Base-by-base conservation (phyloP, 2,113 vertebrate species). In the Indri indri region DNA sequence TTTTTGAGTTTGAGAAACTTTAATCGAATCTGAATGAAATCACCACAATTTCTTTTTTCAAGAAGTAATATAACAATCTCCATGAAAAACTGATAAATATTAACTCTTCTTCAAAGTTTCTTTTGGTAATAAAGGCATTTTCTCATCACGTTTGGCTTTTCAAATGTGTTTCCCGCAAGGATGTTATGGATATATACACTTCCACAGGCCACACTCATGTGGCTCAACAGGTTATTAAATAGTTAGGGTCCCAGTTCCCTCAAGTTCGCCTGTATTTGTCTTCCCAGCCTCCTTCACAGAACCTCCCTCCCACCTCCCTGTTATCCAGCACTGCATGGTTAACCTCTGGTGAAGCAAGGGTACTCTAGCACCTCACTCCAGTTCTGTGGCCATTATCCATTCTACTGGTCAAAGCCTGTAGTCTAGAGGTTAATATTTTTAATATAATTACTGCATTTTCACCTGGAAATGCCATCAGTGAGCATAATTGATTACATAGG, bases 21-120 rank as follows among this genome's bases (percentile, higher is more conserved):
- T 18, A 82, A 87, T 23, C 3, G 76, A 95, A 59, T 94, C 13
- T 59, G 54, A 91, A 84, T 59, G 23, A 50, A 94, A 89, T 90
- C 27, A 40, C 3, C 25, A 32, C 12, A 63, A 37, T 74, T 65
- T 83, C 16, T 65, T 71, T 85, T 91, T 37, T 61, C 45, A 50
- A 52, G 4, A 95, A 82, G 5, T 16, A 91, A 25, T 71, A 37
- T 32, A 50, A 66, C 22, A 84, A 40, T 14, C 20, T 86, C 13
- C n/a, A 47, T 4, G 14, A 96, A 91, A 17, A 40, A 88, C 2
- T 66, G 52, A n/a, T 76, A 50, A 87, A 84, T 65, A 63, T 1
- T 47, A 13, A 89, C 32, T 73, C 59, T 47, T 87, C 66, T 82
- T 52, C 34, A 81, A 59, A 88, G 30, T 4, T 89, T 34, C 6